These are phyloP conservation scores for Pammene fasciana DNA, from an alignment of 2,888 invertebrate species.

Conservation along the genomic window DNA sequence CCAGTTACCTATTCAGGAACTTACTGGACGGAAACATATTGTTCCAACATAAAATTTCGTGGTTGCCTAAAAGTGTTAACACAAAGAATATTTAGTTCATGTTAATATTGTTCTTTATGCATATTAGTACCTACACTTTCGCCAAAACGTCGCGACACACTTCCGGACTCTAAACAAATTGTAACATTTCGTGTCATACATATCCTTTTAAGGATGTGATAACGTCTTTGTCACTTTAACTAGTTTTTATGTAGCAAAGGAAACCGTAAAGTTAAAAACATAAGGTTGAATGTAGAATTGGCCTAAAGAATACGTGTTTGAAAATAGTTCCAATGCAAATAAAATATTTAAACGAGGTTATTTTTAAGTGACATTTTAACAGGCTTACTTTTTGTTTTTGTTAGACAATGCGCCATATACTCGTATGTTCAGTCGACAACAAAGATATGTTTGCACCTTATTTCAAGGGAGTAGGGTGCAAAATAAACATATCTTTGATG, in stretches of 20 bases:
- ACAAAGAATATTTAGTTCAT: neutral
- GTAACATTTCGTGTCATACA: conserved; percentile 19
- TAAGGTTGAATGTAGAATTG: conserved; percentile 1
- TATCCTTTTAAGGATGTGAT: conserved; percentile 33
- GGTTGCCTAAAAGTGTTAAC: neutral
- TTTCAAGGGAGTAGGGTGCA: no score
- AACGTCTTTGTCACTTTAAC: conserved; percentile 12
- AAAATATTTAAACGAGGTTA: neutral
- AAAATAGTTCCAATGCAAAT: neutral
- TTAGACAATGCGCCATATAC: neutral
- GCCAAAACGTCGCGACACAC: conserved; percentile 25
- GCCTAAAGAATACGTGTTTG: neutral
- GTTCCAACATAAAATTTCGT: no score
- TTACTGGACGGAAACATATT: no score
- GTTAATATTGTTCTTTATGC: neutral
- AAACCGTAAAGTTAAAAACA: neutral
- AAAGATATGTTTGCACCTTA: no score
- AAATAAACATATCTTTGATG: no score
- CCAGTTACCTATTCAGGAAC: no score
- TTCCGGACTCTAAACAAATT: conserved; percentile 29
- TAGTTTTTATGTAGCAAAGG: neutral
- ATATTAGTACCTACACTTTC: conserved; percentile 9
- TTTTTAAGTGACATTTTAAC: neutral
- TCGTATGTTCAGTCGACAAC: neutral
- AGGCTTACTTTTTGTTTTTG: neutral